These are phyloP conservation scores for Montipora capricornis DNA, from an alignment of 64 coral and sea anemone genomes.

Conservation along the genomic window DNA sequence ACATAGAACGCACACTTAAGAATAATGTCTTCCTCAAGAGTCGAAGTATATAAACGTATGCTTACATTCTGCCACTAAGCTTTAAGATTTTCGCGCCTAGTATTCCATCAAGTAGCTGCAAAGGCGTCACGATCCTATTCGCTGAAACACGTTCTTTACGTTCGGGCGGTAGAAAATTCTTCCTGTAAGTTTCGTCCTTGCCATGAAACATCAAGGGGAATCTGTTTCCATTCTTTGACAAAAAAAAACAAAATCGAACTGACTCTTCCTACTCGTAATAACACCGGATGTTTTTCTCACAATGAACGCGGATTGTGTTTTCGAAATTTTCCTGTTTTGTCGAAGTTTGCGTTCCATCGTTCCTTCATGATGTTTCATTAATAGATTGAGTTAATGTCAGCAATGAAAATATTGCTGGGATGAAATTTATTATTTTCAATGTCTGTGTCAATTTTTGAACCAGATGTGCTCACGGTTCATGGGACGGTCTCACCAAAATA, in stretches of 20 bases:
- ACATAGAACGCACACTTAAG: too few relatives aligned
- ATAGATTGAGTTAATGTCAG: neutral
- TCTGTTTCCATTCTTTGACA: neutral
- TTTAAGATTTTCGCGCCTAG: too few relatives aligned
- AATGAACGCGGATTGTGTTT: constrained; percentile 13
- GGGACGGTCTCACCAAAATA: neutral
- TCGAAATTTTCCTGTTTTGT: constrained; percentile 47
- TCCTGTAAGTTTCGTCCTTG: neutral
- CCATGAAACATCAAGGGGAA: neutral
- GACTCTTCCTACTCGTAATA: neutral
- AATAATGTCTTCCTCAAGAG: too few relatives aligned
- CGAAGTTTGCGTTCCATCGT: neutral
- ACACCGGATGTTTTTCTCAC: constrained; percentile 16
- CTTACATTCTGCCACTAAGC: too few relatives aligned
- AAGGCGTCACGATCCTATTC: too few relatives aligned
- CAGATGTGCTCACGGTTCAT: neutral
- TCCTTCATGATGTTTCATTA: neutral
- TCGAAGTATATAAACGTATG: too few relatives aligned
- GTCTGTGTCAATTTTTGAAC: neutral
- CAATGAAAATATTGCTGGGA: neutral
- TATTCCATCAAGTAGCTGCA: too few relatives aligned
- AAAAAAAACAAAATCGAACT: neutral
- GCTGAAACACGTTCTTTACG: too few relatives aligned
- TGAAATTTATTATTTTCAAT: too few relatives aligned
- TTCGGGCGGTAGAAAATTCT: neutral